Percentiles rank a stretch among this genome's conserved stretches.
Conservation (phyloP, 2,888 invertebrate genomes). For the Hylaea fasciaria region DNA sequence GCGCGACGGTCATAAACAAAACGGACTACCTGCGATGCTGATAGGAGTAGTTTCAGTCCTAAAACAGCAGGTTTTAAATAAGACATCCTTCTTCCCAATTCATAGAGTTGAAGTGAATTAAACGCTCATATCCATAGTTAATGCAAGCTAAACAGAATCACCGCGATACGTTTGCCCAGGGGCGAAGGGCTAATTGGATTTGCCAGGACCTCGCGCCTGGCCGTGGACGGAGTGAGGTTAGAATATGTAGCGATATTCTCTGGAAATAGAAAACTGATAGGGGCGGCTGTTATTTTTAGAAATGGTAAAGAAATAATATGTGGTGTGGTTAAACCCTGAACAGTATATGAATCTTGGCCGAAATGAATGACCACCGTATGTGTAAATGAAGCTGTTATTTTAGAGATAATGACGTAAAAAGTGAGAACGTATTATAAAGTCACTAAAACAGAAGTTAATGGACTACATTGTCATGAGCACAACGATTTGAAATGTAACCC, state of each 20-base stretch:
- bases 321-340: constrained; percentile 1
- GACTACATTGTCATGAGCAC: background rate
- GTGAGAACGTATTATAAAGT: too few relatives aligned
- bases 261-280: constrained; percentile 20
- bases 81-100: background rate
- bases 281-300: constrained; percentile 19
- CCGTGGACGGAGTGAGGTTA: constrained; percentile 48
- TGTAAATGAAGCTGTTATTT: too few relatives aligned
- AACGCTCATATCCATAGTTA: constrained; percentile 35
- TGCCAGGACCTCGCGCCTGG: constrained; percentile 55
- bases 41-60: background rate
- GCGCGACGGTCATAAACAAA: too few relatives aligned
- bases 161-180: constrained; percentile 51
- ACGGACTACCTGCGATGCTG: too few relatives aligned
- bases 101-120: constrained; percentile 20
- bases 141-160: constrained; percentile 55
- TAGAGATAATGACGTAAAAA: too few relatives aligned
- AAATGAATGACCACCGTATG: too few relatives aligned
- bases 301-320: constrained; percentile 15
- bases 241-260: constrained; percentile 16
- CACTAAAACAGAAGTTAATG: too few relatives aligned
- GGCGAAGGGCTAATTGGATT: constrained; percentile 61
- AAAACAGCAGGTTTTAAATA: constrained; percentile 7
- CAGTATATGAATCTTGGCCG: background rate
- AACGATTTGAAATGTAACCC: too few relatives aligned